Percentiles rank a stretch among this genome's conserved stretches.
Evolutionary conservation across 2,797 vertebrate species (phyloP).

Genomic region (Clamator glandarius): DNA sequence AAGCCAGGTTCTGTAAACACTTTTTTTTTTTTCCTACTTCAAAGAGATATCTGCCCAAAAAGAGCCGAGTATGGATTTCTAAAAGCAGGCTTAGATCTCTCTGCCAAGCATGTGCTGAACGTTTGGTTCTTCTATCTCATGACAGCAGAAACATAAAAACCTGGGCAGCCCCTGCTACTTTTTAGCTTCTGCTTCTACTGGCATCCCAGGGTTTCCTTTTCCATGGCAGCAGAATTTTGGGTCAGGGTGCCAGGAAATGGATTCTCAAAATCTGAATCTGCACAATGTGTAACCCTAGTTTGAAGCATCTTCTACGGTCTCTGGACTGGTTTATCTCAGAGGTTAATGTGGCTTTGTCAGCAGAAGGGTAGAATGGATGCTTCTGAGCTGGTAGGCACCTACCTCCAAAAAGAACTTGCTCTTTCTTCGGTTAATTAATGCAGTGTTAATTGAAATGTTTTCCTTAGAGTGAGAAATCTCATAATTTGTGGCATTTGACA

Average conservation of each 20-base stretch:
- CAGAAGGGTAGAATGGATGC: not conserved
- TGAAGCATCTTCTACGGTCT: not conserved
- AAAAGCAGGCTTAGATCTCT: constrained; percentile 64
- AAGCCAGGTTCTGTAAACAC: constrained; percentile 60
- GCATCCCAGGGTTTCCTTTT: constrained; percentile 24
- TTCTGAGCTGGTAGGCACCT: not conserved
- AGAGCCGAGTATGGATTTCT: constrained; percentile 66
- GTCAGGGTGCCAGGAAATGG: not conserved
- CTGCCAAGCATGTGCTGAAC: constrained; percentile 64
- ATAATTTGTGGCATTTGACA: constrained; percentile 8
- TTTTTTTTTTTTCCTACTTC: constrained; percentile 50
- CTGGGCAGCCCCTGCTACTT: constrained; percentile 55
- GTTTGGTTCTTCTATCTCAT: constrained; percentile 57
- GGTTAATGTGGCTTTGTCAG: not conserved
- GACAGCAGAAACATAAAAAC: constrained; percentile 69
- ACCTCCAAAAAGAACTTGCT: constrained; percentile 36
- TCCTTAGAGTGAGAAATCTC: constrained; percentile 21
- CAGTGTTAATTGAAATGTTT: constrained; percentile 42
- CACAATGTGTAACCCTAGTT: not conserved
- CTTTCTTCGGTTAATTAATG: constrained; percentile 43
- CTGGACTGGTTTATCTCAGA: not conserved
- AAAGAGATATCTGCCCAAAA: constrained; percentile 72
- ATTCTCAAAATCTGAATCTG: constrained; percentile 11
- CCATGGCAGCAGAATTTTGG: not conserved
- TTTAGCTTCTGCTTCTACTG: constrained; percentile 25